A percentile compares a stretch with the other conserved stretches of the same genome.
phyloP scores from a whole-genome alignment of 2,797 vertebrate genomes.

The Platalea minor region DNA sequence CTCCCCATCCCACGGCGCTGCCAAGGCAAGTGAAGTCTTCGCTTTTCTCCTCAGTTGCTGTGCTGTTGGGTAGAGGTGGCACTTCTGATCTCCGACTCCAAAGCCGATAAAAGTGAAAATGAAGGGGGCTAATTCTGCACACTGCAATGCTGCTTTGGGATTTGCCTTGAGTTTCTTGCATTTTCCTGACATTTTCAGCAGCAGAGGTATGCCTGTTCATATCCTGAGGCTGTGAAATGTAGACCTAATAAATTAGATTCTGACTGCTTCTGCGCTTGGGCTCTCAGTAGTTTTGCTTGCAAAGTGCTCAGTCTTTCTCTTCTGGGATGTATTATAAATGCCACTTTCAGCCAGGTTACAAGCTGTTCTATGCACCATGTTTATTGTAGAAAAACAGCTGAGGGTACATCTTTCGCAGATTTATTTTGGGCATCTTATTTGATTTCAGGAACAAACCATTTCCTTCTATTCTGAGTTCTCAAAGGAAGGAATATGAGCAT shows the following conservation, averaged over 20 bases:
- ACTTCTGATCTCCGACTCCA: not conserved
- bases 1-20: fast-evolving
- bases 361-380: not conserved
- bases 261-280: not conserved
- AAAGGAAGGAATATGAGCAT: not conserved
- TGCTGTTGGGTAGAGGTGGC: not conserved
- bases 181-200: not conserved
- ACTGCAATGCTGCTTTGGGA: fast-evolving
- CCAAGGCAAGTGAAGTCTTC: not conserved
- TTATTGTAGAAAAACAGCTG: not conserved
- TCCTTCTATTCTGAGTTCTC: not conserved
- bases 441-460: not conserved
- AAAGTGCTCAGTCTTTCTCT: not conserved
- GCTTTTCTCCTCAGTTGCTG: not conserved
- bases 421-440: constrained; percentile 4
- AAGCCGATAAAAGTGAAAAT: not conserved
- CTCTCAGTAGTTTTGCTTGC: not conserved
- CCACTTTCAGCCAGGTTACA: not conserved
- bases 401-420: not conserved
- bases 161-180: not conserved
- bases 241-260: not conserved
- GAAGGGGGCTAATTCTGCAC: not conserved
- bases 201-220: not conserved
- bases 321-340: not conserved
- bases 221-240: not conserved